Percentiles rank a stretch among this genome's conserved stretches.
phyloP scores from a whole-genome alignment of 2,888 invertebrate genomes.

The Xylocampa areola region DNA sequence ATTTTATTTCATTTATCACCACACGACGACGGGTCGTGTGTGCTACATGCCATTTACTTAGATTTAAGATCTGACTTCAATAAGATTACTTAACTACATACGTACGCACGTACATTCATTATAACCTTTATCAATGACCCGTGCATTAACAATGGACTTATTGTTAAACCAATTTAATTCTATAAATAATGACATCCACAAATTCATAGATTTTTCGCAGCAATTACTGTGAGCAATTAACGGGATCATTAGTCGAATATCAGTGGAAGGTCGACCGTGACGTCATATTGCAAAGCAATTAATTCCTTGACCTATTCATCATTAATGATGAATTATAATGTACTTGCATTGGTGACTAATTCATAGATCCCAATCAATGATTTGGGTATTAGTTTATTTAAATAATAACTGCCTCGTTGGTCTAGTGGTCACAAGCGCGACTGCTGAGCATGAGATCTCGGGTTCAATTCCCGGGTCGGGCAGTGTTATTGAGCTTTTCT shows the following conservation, averaged over 20 bases:
- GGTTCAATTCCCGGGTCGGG: too few species aligned
- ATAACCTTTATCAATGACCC: too few species aligned
- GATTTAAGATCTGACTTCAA: too few species aligned
- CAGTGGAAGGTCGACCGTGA: conserved; percentile 51
- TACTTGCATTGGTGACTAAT: conserved; percentile 10
- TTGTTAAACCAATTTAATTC: conserved; percentile 33
- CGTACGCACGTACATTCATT: too few species aligned
- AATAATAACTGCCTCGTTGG: too few species aligned
- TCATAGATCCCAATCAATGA: conserved; percentile 7
- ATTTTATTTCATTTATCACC: too few species aligned
- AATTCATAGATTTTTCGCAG: conserved; percentile 54
- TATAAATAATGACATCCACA: conserved; percentile 16
- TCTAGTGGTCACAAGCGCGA: too few species aligned
- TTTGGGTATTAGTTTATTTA: background rate
- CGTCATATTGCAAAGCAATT: conserved; percentile 46
- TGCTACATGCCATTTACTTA: too few species aligned
- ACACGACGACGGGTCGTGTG: too few species aligned
- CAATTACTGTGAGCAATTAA: conserved; percentile 56
- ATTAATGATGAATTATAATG: conserved; percentile 40
- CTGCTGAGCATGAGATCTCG: too few species aligned
- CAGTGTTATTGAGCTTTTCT: too few species aligned
- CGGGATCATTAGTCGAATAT: conserved; percentile 56
- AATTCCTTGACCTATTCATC: conserved; percentile 44
- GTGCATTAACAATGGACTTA: background rate
- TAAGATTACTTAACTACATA: too few species aligned